Evolutionary conservation across 2,888 invertebrate genomes (phyloP).

Genomic region (Cephonodes hylas): DNA sequence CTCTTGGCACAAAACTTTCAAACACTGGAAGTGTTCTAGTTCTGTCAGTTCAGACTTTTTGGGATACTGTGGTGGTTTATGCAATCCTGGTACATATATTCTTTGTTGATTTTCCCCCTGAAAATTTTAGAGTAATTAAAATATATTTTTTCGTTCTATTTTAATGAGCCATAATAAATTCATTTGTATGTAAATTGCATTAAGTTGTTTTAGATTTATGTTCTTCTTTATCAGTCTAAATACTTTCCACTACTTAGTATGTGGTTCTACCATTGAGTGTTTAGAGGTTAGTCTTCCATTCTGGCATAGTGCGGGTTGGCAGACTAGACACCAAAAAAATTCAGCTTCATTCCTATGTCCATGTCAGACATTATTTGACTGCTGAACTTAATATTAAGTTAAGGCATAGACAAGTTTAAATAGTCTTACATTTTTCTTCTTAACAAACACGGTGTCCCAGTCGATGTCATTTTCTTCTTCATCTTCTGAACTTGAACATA

Average conservation of each 20-base stretch:
- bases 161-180: no score
- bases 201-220: no score
- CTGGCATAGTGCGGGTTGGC: no score
- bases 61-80: conserved; percentile 39
- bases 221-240: no score
- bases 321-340: no score
- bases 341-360: no score
- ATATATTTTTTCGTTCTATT: not conserved
- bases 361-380: no score
- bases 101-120: conserved; percentile 30
- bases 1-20: conserved; percentile 51
- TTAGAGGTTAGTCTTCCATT: no score
- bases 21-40: conserved; percentile 49
- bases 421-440: conserved; percentile 36
- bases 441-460: conserved; percentile 55
- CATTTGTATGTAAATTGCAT: no score
- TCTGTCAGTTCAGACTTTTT: conserved; percentile 49
- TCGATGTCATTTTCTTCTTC: conserved; percentile 41
- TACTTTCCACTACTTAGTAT: no score
- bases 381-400: not conserved
- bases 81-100: conserved; percentile 48
- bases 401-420: not conserved
- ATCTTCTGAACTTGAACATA: conserved; percentile 57
- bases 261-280: no score
- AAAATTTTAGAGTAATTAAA: conserved; percentile 15